Evolutionary conservation across 2,888 invertebrate genomes (phyloP).

Genomic region (Diplolepis rosae): DNA sequence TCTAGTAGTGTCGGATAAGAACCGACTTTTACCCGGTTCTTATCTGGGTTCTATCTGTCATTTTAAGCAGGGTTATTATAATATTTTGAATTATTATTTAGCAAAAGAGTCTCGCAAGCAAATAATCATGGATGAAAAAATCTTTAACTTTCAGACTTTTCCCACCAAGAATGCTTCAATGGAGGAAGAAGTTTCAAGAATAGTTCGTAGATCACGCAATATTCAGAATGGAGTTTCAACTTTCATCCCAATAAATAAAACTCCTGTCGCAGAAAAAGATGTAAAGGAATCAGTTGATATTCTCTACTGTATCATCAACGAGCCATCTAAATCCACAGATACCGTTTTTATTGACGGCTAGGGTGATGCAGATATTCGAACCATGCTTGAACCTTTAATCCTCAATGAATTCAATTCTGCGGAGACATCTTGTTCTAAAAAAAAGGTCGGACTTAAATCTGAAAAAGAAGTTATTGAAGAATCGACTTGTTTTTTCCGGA

Average conservation of each 20-base stretch:
- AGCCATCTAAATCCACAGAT: slow-evolving; percentile 22
- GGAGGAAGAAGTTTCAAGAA: neutral
- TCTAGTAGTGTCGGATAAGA: too few relatives aligned
- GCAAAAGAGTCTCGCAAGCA: neutral
- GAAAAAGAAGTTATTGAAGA: neutral
- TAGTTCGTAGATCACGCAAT: neutral
- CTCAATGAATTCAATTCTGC: slow-evolving; percentile 3
- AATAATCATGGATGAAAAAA: neutral
- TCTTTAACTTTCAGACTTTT: neutral
- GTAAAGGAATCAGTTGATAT: slow-evolving; percentile 51
- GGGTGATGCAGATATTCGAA: slow-evolving; percentile 51
- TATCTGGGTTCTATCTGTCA: too few relatives aligned
- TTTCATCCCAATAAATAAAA: neutral
- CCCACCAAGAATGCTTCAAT: neutral
- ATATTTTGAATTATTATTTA: too few relatives aligned
- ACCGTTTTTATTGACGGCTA: slow-evolving; percentile 51
- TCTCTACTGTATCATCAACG: slow-evolving; percentile 40
- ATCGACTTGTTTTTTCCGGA: slow-evolving; percentile 17
- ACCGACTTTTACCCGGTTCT: too few relatives aligned
- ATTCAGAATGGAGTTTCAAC: neutral
- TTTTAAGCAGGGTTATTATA: too few relatives aligned
- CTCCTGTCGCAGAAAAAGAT: slow-evolving; percentile 37
- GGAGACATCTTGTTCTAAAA: neutral
- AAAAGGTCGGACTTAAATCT: neutral
- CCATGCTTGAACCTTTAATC: neutral